phyloP scores from a whole-genome alignment of 2,113 vertebrate species.

The Philantomba maxwellii region DNA sequence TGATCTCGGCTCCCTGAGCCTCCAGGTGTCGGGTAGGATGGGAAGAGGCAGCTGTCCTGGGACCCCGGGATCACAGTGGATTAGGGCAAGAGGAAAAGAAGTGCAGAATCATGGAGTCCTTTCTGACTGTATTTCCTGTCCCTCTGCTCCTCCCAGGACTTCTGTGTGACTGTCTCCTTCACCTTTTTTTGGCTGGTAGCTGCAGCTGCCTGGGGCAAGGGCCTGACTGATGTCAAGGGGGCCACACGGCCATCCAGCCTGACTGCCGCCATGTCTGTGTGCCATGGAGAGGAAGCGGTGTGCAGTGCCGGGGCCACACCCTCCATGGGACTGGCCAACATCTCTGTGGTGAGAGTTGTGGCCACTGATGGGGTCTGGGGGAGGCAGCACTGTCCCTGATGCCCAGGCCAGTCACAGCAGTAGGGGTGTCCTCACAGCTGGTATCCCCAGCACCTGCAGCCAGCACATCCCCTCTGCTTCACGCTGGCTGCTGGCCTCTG shows the following conservation, averaged over 20 bases:
- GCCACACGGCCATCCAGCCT: slow-evolving; percentile 82
- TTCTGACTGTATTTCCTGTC: slow-evolving; percentile 5
- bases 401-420: not conserved
- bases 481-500: not conserved
- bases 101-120: not conserved
- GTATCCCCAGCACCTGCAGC: not conserved
- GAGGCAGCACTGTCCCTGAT: not conserved
- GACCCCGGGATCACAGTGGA: not conserved
- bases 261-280: slow-evolving; percentile 62
- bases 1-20: not conserved
- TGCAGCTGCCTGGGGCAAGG: slow-evolving; percentile 94
- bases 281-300: slow-evolving; percentile 4
- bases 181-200: slow-evolving; percentile 93
- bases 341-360: slow-evolving; percentile 90
- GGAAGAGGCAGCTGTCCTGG: not conserved
- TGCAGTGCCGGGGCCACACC: slow-evolving; percentile 83
- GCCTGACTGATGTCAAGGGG: slow-evolving; percentile 87
- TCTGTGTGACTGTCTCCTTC: slow-evolving; percentile 87
- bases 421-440: not conserved
- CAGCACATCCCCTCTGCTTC: not conserved
- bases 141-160: slow-evolving; percentile 81
- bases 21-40: not conserved
- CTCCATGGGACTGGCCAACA: slow-evolving; percentile 89
- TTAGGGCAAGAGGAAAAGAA: not conserved
- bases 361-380: not conserved